Evolutionary conservation across 2,888 invertebrate genomes (phyloP).

Genomic region (Eucera pruinosa): DNA sequence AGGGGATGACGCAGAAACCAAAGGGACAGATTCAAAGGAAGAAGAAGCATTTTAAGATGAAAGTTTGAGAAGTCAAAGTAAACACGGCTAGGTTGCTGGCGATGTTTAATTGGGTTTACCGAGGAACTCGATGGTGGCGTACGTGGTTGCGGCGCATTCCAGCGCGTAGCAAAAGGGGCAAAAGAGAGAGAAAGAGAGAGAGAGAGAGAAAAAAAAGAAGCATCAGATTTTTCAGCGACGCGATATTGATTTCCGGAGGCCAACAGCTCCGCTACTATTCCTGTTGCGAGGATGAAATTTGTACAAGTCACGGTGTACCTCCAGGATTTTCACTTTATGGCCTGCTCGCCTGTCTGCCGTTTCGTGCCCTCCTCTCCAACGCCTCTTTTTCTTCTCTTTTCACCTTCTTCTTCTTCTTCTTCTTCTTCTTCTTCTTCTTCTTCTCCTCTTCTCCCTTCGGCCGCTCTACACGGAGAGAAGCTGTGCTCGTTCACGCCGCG

Average conservation of each 20-base stretch:
- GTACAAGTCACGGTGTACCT: conserved; percentile 66
- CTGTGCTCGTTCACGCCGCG: conserved; percentile 34
- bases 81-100: conserved; percentile 27
- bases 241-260: conserved; percentile 59
- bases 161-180: not conserved
- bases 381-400: not conserved
- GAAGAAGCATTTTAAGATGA: conserved; percentile 9
- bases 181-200: not conserved
- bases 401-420: not conserved
- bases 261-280: conserved; percentile 60
- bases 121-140: not conserved
- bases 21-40: not conserved
- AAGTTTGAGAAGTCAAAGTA: conserved; percentile 16
- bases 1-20: not conserved
- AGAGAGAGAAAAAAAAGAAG: too few relatives aligned
- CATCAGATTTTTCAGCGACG: conserved; percentile 55
- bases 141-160: conserved; percentile 12
- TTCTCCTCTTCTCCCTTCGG: not conserved
- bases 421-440: not conserved
- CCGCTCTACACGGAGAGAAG: not conserved
- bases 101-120: conserved; percentile 43
- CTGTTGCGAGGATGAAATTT: conserved; percentile 71
- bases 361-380: conserved; percentile 32
- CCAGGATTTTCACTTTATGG: conserved; percentile 66
- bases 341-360: conserved; percentile 10